Evolutionary conservation across 1,140 invertebrate genomes (phyloP).

Genomic region (Mesaphorura yosii): DNA sequence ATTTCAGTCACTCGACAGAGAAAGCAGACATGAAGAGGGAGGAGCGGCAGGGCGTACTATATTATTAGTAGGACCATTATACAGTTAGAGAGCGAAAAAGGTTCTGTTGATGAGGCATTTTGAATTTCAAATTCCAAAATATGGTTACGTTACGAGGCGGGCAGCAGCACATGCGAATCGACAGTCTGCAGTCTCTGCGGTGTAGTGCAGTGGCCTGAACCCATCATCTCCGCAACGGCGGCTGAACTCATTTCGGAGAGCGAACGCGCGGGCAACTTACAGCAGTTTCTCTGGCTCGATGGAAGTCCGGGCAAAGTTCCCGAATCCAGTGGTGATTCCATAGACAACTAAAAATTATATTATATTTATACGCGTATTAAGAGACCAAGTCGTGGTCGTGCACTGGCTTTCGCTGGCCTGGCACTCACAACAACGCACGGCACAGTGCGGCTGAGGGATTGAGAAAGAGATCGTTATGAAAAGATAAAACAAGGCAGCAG

Average conservation of each 20-base stretch:
- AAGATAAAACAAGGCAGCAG: neutral
- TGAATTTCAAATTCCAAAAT: neutral
- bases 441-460: too few relatives aligned
- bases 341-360: slow-evolving; percentile 48
- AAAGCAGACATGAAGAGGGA: too few relatives aligned
- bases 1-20: too few relatives aligned
- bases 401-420: too few relatives aligned
- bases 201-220: too few relatives aligned
- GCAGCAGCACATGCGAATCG: neutral
- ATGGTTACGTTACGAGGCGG: neutral
- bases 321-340: slow-evolving; percentile 66
- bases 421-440: neutral
- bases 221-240: too few relatives aligned
- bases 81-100: too few relatives aligned
- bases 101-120: slow-evolving; percentile 6
- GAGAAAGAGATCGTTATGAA: neutral
- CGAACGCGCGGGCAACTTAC: slow-evolving; percentile 37
- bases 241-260: too few relatives aligned
- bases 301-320: slow-evolving; percentile 54
- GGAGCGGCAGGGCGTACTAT: too few relatives aligned
- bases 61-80: too few relatives aligned
- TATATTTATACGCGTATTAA: slow-evolving; percentile 5
- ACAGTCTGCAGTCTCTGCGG: too few relatives aligned
- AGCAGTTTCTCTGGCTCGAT: slow-evolving; percentile 49
- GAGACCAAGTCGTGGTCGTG: too few relatives aligned